phyloP scores from a whole-genome alignment of 2,797 vertebrate species.

The Micromesistius poutassou region DNA sequence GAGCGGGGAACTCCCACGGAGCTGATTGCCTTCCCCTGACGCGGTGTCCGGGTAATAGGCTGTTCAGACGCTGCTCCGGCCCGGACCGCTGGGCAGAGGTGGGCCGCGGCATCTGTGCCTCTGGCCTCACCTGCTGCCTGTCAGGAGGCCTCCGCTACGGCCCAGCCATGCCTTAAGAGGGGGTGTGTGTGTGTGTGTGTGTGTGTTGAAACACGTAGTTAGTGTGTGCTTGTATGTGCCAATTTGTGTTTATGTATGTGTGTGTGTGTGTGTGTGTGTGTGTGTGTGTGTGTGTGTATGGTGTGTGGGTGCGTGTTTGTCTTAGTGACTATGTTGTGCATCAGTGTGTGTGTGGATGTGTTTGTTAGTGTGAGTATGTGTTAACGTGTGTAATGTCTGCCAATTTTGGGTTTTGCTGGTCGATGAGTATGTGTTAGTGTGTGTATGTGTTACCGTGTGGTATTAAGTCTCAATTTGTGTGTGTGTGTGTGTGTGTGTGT shows the following conservation, averaged over 20 bases:
- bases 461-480: not conserved
- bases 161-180: constrained; percentile 50
- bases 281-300: too few species aligned
- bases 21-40: constrained; percentile 76
- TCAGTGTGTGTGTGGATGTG: constrained; percentile 1
- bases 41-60: constrained; percentile 77
- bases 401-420: not conserved
- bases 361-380: not conserved
- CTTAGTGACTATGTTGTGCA: not conserved
- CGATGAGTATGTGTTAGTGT: not conserved
- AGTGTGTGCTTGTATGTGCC: not conserved
- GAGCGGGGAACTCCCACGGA: constrained; percentile 71
- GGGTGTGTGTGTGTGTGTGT: constrained; percentile 31
- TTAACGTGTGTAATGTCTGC: not conserved
- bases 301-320: too few species aligned
- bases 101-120: constrained; percentile 76
- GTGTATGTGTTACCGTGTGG: not conserved
- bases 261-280: constrained; percentile 20
- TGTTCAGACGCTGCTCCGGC: constrained; percentile 76
- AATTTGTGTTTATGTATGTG: constrained; percentile 25
- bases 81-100: constrained; percentile 80
- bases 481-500: constrained; percentile 4
- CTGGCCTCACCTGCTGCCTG: constrained; percentile 74
- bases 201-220: too few species aligned
- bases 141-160: constrained; percentile 56